phyloP scores from a whole-genome alignment of 2,888 invertebrate genomes.

The Punctoribates punctum region DNA sequence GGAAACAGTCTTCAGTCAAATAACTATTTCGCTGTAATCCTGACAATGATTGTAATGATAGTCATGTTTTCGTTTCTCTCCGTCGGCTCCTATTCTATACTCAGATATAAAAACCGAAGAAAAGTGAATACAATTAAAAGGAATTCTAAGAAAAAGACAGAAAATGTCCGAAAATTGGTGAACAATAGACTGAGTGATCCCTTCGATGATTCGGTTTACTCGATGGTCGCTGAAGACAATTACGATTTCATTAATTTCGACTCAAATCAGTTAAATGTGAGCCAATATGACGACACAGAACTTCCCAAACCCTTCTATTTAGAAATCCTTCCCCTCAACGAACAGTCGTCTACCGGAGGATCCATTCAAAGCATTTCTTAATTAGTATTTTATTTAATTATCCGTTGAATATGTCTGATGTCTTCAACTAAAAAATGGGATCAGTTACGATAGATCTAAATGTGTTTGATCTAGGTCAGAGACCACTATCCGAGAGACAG shows the following conservation, averaged over 20 bases:
- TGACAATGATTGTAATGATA: background rate
- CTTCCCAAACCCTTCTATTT: background rate
- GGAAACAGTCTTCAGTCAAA: background rate
- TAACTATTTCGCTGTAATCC: background rate
- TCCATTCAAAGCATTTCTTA: background rate
- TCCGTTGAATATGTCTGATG: background rate
- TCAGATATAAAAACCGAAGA: background rate
- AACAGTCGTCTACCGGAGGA: background rate
- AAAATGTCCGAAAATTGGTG: background rate
- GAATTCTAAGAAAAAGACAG: too few relatives aligned
- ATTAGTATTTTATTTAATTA: too few relatives aligned
- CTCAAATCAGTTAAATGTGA: background rate
- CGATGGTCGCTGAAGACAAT: conserved; percentile 8
- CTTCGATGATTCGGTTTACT: conserved; percentile 8
- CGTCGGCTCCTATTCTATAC: background rate
- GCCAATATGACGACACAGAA: background rate
- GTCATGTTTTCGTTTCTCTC: background rate
- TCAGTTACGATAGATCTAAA: too few relatives aligned
- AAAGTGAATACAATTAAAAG: background rate
- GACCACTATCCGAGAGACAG: too few relatives aligned
- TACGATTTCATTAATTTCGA: background rate
- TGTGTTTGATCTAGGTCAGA: too few relatives aligned
- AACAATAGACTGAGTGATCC: background rate
- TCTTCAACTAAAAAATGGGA: too few relatives aligned
- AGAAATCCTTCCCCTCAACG: background rate